Base-by-base conservation (phyloP, 2,888 invertebrate genomes). In the Drosophila barbarae region DNA sequence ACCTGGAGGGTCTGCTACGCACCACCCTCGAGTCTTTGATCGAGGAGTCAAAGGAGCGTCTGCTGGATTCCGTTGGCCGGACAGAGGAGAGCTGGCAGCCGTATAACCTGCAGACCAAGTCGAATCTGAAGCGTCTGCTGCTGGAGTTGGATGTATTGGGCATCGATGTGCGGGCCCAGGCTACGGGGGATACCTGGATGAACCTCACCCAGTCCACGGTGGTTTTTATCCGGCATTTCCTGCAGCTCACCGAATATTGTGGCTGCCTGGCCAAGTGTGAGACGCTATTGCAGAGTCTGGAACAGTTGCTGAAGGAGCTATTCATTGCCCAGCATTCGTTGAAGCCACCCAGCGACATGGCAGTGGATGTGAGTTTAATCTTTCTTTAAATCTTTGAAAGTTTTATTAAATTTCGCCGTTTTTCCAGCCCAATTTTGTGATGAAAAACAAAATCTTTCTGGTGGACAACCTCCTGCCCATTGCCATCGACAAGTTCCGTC, bases 1-100 rank as follows among this genome's bases (percentile, higher is more conserved):
- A 96, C 87, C 91, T 99, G 78, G 96, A 98, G 87, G 95, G 95
- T 26, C 92, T 96, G 70, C 90, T 99, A 64, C 92, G 96, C 70
- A 92, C 92, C 12, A 95, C 96, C 0, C 77, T 90, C 0, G 88
- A 88, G 23, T 85, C 88, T 6, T 74, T 90, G 6, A 87, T 90
- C 23, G 89, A 89, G 36, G 90, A 90, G 51, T 89, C 89, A 5
- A 86, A 87, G 3, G 71, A 85, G 51, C 87, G 90, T 5, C 57
- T 90, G 23, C 59, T 90, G 23, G 90, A 90, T 53, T 87, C 89
- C 0, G 86, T 90, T 21, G 88, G 89, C 0, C 87, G 90, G 26
- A 88, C 88, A 0, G 90, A 90, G 71, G 90, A 90, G 58, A 69
- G 85, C 32, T 90, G 90, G 89, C 89, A 89, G 58, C 90, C 90